Evolutionary conservation across 2,888 invertebrate genomes (phyloP), one percentile per base, ranked within the genome.

Genomic region (Acanthacorydalis orientalis): DNA sequence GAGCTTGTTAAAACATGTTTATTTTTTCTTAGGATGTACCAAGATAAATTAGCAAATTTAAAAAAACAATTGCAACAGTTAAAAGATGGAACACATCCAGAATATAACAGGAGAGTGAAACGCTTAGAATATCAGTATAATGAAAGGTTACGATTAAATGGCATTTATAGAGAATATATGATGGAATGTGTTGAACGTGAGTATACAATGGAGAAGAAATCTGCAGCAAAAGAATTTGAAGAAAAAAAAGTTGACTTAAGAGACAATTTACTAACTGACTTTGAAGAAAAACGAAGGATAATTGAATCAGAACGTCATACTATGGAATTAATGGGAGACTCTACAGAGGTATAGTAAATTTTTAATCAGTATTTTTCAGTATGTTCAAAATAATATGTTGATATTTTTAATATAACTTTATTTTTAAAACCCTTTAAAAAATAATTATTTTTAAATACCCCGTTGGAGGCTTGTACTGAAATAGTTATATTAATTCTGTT

Each of bases 171-270:
- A 53, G 87, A 89, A 53, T 84, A 87, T 59, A 73, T 91, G 69
- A 76, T 81, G 40, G 90, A 92, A 53, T 82, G 86, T 55, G 84
- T 90, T 0, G 91, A 95, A 57, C 74, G 80, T 49, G 93, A 95
- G 58, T 93, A 85, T 59, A 72, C 83, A 52, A 75, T 80, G 35
- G 95, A 96, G 60, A 90, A 89, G 60, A 86, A 86, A 61, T 82
- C 86, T 9, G 86, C 92, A 0, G 82, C 78, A 1, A 87, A 89
- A 61, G 95, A 96, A 60, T 92, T 89, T 68, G 93, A 95, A 59
- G 93, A 96, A 59, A 92, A 93, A 64, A 91, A 91, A 64, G 76
- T 87, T 53, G 95, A 95, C 62, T 66, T 95, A 14, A 78, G 83
- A 56, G 93, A 93, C 63, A 91, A 83, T 64, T 67, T 96, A 35